phyloP scores from a whole-genome alignment of 2,888 invertebrate species.

The Perdita meconis region DNA sequence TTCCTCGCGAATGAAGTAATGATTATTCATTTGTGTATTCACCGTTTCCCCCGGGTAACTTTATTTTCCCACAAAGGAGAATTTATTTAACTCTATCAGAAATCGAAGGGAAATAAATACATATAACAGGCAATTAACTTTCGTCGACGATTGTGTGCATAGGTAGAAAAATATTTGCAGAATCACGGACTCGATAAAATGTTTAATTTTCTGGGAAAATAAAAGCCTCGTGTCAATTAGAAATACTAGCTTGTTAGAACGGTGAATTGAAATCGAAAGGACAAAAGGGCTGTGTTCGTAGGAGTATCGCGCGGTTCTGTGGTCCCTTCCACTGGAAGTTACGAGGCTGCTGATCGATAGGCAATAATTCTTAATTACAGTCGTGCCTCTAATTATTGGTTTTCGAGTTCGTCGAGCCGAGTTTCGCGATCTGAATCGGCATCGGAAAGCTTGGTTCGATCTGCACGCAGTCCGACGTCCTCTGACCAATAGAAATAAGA shows the following conservation, averaged over 20 bases:
- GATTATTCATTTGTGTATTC: not conserved
- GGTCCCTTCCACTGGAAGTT: constrained; percentile 27
- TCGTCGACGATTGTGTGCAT: too few relatives aligned
- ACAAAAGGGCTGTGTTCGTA: constrained; percentile 1
- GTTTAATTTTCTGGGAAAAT: not conserved
- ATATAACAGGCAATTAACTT: too few relatives aligned
- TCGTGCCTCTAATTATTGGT: constrained; percentile 62
- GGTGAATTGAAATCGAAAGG: not conserved
- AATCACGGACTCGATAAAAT: too few relatives aligned
- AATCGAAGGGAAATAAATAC: too few relatives aligned
- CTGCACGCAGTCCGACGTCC: constrained; percentile 18
- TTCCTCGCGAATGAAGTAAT: not conserved
- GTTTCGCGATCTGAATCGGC: constrained; percentile 39
- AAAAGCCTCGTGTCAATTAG: not conserved
- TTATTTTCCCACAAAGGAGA: too few relatives aligned
- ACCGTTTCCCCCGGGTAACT: not conserved
- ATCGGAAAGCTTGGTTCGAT: constrained; percentile 37
- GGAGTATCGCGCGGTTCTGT: constrained; percentile 5
- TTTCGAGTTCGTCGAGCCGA: constrained; percentile 42
- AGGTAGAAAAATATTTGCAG: too few relatives aligned
- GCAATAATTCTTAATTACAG: constrained; percentile 67
- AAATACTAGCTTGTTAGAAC: not conserved
- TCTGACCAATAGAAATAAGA: constrained; percentile 19
- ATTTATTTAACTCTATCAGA: too few relatives aligned
- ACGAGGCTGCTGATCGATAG: constrained; percentile 49